phyloP scores from a whole-genome alignment of 2,113 vertebrate species.

The Pterocles orientalis region DNA sequence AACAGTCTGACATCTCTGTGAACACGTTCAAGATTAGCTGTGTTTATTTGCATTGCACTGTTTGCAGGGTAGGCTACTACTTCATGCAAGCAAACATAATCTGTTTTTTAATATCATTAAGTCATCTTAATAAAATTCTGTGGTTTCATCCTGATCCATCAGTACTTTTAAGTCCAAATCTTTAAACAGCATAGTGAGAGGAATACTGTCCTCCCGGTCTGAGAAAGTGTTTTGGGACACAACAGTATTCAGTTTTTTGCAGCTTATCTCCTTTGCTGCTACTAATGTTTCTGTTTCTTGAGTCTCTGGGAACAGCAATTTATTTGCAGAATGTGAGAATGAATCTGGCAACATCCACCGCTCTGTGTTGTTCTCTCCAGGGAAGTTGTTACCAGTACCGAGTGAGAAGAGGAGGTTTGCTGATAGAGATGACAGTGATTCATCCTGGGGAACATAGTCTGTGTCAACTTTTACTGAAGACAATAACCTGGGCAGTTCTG shows the following conservation, averaged over 20 bases:
- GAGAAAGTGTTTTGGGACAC: neutral
- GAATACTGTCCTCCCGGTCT: accelerated
- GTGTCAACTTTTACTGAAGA: neutral
- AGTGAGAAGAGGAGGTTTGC: neutral
- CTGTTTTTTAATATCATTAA: neutral
- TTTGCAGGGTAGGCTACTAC: neutral
- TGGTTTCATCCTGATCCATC: constrained; percentile 60
- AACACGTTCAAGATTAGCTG: neutral
- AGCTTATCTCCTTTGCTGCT: neutral
- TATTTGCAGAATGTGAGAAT: neutral
- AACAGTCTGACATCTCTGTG: neutral
- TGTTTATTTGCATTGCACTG: neutral
- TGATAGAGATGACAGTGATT: accelerated
- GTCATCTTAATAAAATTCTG: neutral
- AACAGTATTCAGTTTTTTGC: neutral
- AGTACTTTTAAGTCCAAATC: constrained; percentile 72
- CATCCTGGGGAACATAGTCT: accelerated
- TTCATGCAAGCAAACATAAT: neutral
- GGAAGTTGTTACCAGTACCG: accelerated
- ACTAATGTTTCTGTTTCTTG: neutral
- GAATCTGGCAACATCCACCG: neutral
- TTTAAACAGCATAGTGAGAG: constrained; percentile 57
- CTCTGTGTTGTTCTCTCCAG: neutral
- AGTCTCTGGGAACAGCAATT: neutral
- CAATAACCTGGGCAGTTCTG: neutral